Conservation (phyloP, 2,113 vertebrate species). For the Synchiropus splendidus region DNA sequence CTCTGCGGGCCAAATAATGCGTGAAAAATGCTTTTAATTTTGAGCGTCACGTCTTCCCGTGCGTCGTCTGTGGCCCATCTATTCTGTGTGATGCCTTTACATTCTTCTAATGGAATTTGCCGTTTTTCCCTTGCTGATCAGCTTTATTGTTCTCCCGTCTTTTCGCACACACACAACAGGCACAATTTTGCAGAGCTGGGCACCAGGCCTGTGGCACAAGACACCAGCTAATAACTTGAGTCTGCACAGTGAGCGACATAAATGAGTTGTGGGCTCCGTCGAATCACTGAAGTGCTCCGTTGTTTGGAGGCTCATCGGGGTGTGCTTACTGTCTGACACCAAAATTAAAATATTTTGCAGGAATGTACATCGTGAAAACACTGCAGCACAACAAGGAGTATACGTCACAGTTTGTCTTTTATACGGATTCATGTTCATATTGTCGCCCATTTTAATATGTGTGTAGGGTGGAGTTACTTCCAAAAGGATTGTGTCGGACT, state of each 20-base stretch:
- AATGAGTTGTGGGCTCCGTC: conserved; percentile 55
- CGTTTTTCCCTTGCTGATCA: conserved; percentile 12
- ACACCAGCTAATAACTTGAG: conserved; percentile 61
- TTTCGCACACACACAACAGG: conserved; percentile 13
- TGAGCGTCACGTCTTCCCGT: conserved; percentile 35
- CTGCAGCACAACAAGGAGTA: too few species aligned
- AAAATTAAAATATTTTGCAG: too few species aligned
- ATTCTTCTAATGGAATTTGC: conserved; percentile 53
- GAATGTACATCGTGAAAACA: too few species aligned
- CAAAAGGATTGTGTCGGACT: too few species aligned
- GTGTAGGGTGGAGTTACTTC: too few species aligned
- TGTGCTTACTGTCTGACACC: too few species aligned
- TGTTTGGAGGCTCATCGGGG: conserved; percentile 18
- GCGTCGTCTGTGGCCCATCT: conserved; percentile 43
- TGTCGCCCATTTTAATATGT: too few species aligned
- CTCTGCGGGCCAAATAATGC: conserved; percentile 31
- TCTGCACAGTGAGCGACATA: conserved; percentile 53
- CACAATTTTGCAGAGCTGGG: conserved; percentile 9
- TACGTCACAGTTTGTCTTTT: too few species aligned
- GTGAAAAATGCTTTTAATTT: conserved; percentile 70
- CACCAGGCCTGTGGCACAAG: conserved; percentile 54
- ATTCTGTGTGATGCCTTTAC: conserved; percentile 47
- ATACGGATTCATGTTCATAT: too few species aligned
- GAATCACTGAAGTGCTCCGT: conserved; percentile 28
- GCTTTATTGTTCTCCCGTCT: background rate